Evolutionary conservation across 2,797 vertebrate genomes (phyloP), one percentile per base, ranked within the genome.

Genomic region (Streptopelia turtur): DNA sequence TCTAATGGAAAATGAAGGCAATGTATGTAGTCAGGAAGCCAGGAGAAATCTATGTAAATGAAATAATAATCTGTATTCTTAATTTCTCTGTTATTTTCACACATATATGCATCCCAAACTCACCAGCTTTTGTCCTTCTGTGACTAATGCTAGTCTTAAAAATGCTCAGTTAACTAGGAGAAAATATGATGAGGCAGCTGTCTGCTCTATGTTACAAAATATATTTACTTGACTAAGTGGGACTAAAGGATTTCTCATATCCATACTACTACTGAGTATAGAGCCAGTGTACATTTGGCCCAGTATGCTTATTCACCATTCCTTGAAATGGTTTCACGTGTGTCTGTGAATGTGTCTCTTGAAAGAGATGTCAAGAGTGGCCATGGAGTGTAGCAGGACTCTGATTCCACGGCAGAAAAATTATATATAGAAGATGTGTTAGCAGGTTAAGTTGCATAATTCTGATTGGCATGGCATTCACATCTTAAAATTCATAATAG

Each of bases 401-500:
- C 56, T 16, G 30, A 33, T 33, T 65, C 55, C 83, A 53, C 1
- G 2, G 37, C 79, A 47, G 50, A 83, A 71, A 33, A 79, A 71
- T 91, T 93, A 65, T 55, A 78, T 81, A 68, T 74, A 89, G 79
- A 59, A 45, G 61, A 57, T 41, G n/a, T 57, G 43, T 83, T 60
- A 63, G 43, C 6, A 31, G 31, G 70, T 79, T 93, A 76, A 79
- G 50, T 84, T 95, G 82, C 59, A 53, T 93, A 94, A 95, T 94
- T 95, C 82, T 88, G 66, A 65, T 70, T 2, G 1, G 63, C 71
- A 22, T 81, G 80, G 76, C 63, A 76, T 88, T 90, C 74, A 27
- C 72, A 49, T 91, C 81, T 83, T 83, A 79, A 88, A 94, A 92
- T 94, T 83, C 56, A 0, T 94, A 90, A 89, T 89, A 94, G 83